Base-by-base conservation (phyloP, 1,140 invertebrate species). In the Magallana gigas region DNA sequence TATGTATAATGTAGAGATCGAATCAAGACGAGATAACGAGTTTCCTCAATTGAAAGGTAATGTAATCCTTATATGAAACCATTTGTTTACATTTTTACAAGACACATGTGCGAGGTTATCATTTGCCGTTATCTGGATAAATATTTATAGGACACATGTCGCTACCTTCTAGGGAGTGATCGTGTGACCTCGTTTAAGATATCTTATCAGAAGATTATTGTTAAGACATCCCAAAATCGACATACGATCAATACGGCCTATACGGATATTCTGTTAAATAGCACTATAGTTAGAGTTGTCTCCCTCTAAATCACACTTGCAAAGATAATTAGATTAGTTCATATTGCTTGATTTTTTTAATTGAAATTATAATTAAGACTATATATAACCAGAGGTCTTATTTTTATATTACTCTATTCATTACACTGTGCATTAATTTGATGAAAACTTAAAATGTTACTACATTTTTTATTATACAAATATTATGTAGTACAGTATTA, bases 31-130 rank as follows among this genome's bases (percentile, higher is more conserved):
- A 9, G 81, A 83, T 62, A 76, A 48, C 48, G 87, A 88, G 76
- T 88, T 88, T 68, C 84, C 87, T 56, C 85, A 88, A 14, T 57
- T 88, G 36, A 86, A 85, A 88, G 87, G 87, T 88, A 88, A 82
- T 12, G 12, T 23, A 83, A 36, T 12, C 82, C 56, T 87, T n/a
- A 62, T 81, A 36, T 18, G 57, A 57, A 57, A 6, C 12, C 18
- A 56, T 83, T 57, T 83, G 81, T 58, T 58, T 76, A 76, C 68
- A 76, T 76, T 76, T 76, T 76, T 18, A 76, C 68, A 29, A 29
- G 11, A 76, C 68, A 76, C 68, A 76, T 76, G 68, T 76, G 68
- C 23, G 68, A 76, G 68, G 68, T 76, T 29, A 76, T 29, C 18
- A 76, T 48, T 48, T 76, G 11, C 23, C 23, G 18, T 76, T 76